phyloP scores from a whole-genome alignment of 1,140 invertebrate genomes.

The Papilio polyxenes region DNA sequence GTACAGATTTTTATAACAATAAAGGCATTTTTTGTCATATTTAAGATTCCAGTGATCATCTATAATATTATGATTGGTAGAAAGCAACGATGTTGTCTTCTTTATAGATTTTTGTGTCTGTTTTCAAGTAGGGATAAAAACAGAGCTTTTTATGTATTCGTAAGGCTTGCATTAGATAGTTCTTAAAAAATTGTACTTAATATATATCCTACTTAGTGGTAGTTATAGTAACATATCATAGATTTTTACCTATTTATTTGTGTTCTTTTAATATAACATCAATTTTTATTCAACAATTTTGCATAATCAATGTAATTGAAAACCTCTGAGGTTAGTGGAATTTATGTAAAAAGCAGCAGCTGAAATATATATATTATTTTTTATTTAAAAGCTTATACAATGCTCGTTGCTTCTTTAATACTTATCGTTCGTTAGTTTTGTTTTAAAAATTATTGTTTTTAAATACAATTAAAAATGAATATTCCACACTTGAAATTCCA shows the following conservation, averaged over 20 bases:
- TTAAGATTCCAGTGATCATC: too few relatives aligned
- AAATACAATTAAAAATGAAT: too few relatives aligned
- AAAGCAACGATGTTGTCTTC: not conserved
- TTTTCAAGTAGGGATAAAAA: not conserved
- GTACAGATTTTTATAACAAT: not conserved
- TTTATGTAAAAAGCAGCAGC: not conserved
- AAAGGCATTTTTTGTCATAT: too few relatives aligned
- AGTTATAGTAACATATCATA: slow-evolving; percentile 27
- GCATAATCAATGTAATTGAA: not conserved
- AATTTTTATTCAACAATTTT: not conserved
- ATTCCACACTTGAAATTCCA: not conserved
- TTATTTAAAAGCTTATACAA: not conserved
- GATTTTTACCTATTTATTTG: slow-evolving; percentile 22
- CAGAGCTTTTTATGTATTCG: not conserved
- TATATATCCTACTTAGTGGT: slow-evolving; percentile 18
- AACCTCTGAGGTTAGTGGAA: not conserved
- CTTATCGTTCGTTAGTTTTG: not conserved
- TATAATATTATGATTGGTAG: not conserved
- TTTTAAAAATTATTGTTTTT: not conserved
- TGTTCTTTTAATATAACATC: not conserved
- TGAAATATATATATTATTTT: not conserved
- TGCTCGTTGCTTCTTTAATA: not conserved
- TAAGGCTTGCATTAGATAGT: not conserved
- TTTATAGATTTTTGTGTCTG: not conserved
- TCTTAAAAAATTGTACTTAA: slow-evolving; percentile 26